Base-by-base conservation (phyloP, 2,113 vertebrate species). In the Copsychus sechellarum region DNA sequence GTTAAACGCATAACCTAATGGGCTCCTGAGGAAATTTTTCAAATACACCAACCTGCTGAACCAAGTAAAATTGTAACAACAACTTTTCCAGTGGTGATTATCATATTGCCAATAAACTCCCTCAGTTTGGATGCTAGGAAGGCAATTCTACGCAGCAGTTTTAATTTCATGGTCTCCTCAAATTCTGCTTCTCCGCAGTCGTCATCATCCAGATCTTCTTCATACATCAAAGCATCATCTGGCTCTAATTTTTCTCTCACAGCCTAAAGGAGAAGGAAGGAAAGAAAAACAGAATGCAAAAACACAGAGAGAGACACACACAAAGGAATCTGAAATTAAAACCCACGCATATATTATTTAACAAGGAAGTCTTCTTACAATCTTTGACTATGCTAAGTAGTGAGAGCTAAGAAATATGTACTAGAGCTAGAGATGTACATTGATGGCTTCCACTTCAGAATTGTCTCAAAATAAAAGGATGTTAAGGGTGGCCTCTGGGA, bases 21-120 rank as follows among this genome's bases (percentile, higher is more conserved):
- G 64, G 40, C 53, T 95, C 88, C 88, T 62, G 78, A 95, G 67
- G 57, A 94, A 90, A 84, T 62, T 38, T 90, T 64, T 71, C 19
- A 53, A 95, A 76, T 24, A 57, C 74, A 96, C 98, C 97, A 95
- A 99, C 99, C 99, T 96, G 99, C 98, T 88, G 98, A 96, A 81
- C 99, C 99, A 96, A 99, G 97, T 96, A 99, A 96, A 96, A 99
- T 98, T 53, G 99, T 99, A 92, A 99, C 98, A 95, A 99, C 99
- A 95, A 99, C 99, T 97, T 99, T 99, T 95, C 99, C 99, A 18
- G 99, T 99, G 2, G 99, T 99, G 93, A 98, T 99, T 93, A 99
- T 99, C 97, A 99, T 98, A 96, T 99, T 98, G 94, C 99, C 99
- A 51, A 99, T 99, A 93, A 99, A 97, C 79, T 99, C 99, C 95